phyloP scores from a whole-genome alignment of 1,140 invertebrate species.

The Pseudomyrmex pallidus region DNA sequence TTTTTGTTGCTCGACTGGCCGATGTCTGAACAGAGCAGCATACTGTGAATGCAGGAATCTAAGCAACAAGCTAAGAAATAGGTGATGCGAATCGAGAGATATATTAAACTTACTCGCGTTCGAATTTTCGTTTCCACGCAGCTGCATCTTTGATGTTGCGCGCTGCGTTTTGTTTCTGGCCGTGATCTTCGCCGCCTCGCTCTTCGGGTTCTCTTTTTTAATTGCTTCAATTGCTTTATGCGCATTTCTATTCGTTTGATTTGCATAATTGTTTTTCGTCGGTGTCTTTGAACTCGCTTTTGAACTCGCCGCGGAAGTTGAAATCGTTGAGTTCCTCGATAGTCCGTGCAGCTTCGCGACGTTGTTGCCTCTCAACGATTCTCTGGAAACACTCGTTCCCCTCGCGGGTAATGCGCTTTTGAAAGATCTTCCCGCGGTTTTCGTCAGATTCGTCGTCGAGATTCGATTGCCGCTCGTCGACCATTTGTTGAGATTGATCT shows the following conservation, averaged over 20 bases:
- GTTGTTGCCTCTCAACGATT: background rate
- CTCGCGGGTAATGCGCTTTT: background rate
- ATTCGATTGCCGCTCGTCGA: background rate
- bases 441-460: background rate
- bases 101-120: conserved; percentile 10
- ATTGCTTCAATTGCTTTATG: conserved; percentile 24
- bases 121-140: background rate
- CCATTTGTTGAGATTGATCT: conserved; percentile 8
- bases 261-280: background rate
- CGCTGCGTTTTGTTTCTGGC: background rate
- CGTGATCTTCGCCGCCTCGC: background rate
- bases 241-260: background rate
- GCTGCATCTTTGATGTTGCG: background rate
- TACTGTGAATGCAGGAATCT: conserved; percentile 6
- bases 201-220: background rate
- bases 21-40: conserved; percentile 22
- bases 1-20: background rate
- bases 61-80: background rate
- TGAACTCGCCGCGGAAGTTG: background rate
- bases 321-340: background rate
- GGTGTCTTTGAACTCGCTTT: background rate
- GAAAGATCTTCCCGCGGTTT: background rate
- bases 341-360: background rate
- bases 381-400: background rate
- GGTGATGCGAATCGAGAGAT: background rate